Base-by-base conservation (phyloP, 1,140 invertebrate species). In the Drosophila ironensis region DNA sequence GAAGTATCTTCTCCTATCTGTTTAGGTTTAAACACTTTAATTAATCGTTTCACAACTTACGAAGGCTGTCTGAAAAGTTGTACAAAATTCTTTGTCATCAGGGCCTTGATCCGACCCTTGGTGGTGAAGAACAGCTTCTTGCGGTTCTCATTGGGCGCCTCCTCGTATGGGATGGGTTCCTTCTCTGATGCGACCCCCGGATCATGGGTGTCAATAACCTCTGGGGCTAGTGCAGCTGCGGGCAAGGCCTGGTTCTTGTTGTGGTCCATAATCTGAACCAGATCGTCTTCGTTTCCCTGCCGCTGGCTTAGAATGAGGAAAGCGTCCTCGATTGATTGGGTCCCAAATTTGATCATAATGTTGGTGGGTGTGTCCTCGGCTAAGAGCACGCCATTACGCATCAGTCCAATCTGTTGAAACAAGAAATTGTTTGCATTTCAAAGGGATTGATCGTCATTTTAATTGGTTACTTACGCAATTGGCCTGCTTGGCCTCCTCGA, bases 401-500 rank as follows among this genome's bases (percentile, higher is more conserved):
- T 95, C 8, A 98, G 91, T 20, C 97, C 97, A 82, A 98, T 96
- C 96, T 97, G 75, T 20, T 50, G 59, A 68, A 16, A 19, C 11
- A 40, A 44, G 5, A 5, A 6, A 19, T 28, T 4, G 9, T 6
- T 6, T 3, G 22, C 8, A 20, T 19, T 33, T 0, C 0, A 0
- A 4, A 16, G 1, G 0, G 9, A 12, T 22, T n/a, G n/a, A n/a
- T n/a, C n/a, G n/a, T 8, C 6, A 2, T 0, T 0, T 25, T 8
- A 28, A 19, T 33, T 12, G 1, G 6, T 4, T 1, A 86, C 90
- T 91, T 91, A 97, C 96, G 91, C 92, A 94, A 89, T 97, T 91
- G 8, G 96, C 95, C 87, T 97, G 94, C 78, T 94, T 93, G 1
- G 96, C 94, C 91, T 98, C 97, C 87, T 98, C 97, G 35, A 98